phyloP scores from a whole-genome alignment of 2,888 invertebrate genomes.

The Brenthis hecate region DNA sequence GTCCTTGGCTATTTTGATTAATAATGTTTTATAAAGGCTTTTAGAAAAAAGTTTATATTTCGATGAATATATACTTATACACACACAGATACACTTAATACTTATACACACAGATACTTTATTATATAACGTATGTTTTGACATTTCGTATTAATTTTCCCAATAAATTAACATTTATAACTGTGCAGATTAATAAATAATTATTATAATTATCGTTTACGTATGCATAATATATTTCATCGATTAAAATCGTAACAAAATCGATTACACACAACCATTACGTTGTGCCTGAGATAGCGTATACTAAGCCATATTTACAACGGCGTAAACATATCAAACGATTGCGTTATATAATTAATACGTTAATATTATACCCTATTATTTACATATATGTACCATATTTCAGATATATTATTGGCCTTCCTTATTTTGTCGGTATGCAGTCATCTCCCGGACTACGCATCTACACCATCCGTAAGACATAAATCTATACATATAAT shows the following conservation, averaged over 20 bases:
- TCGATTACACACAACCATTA: conserved; percentile 3
- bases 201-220: conserved; percentile 10
- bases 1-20: too few relatives aligned
- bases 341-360: conserved; percentile 35
- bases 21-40: background rate
- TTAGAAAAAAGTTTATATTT: too few relatives aligned
- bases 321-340: conserved; percentile 31
- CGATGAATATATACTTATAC: too few relatives aligned
- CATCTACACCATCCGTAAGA: conserved; percentile 63
- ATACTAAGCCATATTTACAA: conserved; percentile 30
- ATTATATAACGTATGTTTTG: background rate
- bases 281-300: conserved; percentile 11
- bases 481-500: background rate
- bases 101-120: too few relatives aligned
- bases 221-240: conserved; percentile 11
- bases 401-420: conserved; percentile 51
- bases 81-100: too few relatives aligned
- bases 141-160: conserved; percentile 1
- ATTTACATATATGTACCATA: conserved; percentile 31
- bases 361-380: conserved; percentile 24
- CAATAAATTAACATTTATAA: background rate
- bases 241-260: conserved; percentile 15
- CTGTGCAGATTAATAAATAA: conserved; percentile 8
- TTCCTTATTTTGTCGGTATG: conserved; percentile 37
- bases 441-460: conserved; percentile 58